Base-by-base conservation (phyloP, 2,113 vertebrate genomes). In the Archilochus colubris region DNA sequence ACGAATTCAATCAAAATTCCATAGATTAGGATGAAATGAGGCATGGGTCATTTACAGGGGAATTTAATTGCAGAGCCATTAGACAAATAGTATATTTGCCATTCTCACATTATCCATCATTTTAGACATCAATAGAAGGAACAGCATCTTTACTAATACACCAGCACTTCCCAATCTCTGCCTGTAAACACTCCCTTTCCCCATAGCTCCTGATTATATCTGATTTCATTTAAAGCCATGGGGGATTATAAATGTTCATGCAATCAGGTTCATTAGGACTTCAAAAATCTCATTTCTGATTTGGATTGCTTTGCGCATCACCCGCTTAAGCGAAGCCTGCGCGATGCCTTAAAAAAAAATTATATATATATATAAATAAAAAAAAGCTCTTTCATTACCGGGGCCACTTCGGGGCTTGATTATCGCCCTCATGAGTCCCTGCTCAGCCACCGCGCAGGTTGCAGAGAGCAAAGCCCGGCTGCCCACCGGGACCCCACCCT, bases 1-100 rank as follows among this genome's bases (percentile, higher is more conserved):
- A 99, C 99, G 99, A 99, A 99, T 99, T 99, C 99, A 99, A 99
- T 99, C 99, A 99, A 99, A 99, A 98, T 98, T 99, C 98, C 98
- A 99, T 99, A 99, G 99, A 99, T 99, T 99, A 99, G 99, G 98
- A 99, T 98, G 98, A 99, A 99, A 99, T 98, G 99, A 99, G 99
- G 98, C 99, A 98, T 98, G 99, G 99, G 98, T 99, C 99, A 99
- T 99, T 99, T 99, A 99, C 99, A 99, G 98, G 98, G 98, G 98
- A 96, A 98, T 99, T 99, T 99, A 99, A 99, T 99, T 99, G 99
- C 99, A 98, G 99, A 98, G 98, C 99, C 99, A 99, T 99, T 99
- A 99, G 99, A 99, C 99, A 99, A 99, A 99, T 99, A 99, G 99
- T 99, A 98, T 99, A 98, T 99, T 99, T 98, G 98, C 98, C 99